Percentiles rank a stretch among this genome's conserved stretches.
Evolutionary conservation across 2,888 invertebrate genomes (phyloP).

Genomic region (Camptogramma bilineatum): DNA sequence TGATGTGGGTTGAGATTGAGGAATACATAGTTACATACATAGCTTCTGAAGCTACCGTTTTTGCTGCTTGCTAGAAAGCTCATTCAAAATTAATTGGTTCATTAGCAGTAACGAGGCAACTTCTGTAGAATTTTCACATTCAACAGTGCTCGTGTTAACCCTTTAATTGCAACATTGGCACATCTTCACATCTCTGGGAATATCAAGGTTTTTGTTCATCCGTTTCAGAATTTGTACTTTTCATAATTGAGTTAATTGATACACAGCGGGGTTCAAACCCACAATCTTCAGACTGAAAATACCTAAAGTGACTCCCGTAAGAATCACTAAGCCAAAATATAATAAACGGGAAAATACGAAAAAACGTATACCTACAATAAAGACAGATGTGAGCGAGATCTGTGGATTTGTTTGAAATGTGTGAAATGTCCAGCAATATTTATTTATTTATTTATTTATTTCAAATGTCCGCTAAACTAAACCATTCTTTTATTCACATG

Average conservation of each 20-base stretch:
- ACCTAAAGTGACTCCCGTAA: too few species aligned
- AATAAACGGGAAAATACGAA: too few species aligned
- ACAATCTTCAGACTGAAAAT: too few species aligned
- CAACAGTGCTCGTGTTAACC: background rate
- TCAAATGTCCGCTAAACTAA: too few species aligned
- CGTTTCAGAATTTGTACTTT: background rate
- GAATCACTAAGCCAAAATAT: too few species aligned
- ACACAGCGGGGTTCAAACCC: too few species aligned
- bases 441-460: too few species aligned
- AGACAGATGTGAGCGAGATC: too few species aligned
- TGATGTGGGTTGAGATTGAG: conserved; percentile 4
- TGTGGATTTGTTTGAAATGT: too few species aligned
- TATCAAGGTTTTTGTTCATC: background rate
- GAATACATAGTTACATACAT: background rate
- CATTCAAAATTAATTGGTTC: conserved; percentile 8
- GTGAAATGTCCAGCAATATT: too few species aligned
- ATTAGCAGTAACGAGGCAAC: conserved; percentile 11
- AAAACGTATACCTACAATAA: too few species aligned
- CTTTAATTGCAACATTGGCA: background rate
- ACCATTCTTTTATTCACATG: too few species aligned
- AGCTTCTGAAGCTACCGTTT: conserved; percentile 17
- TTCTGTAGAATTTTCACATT: background rate
- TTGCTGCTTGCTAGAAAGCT: background rate
- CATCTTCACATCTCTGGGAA: background rate
- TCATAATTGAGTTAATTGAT: background rate